phyloP scores from a whole-genome alignment of 2,797 vertebrate genomes.

The Miichthys miiuy region DNA sequence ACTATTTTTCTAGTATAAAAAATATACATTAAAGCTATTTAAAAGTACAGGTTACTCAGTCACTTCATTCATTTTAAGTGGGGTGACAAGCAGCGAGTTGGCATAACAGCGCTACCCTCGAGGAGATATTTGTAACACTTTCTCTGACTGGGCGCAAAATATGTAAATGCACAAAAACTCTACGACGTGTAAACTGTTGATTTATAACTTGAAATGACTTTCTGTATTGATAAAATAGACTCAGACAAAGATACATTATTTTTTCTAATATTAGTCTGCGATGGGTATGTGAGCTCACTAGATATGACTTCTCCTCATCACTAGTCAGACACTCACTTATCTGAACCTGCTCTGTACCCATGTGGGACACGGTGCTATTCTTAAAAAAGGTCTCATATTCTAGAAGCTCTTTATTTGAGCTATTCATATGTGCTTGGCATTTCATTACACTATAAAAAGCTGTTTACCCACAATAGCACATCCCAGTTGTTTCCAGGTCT shows the following conservation, averaged over 20 bases:
- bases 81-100: slow-evolving; percentile 61
- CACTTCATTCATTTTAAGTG: slow-evolving; percentile 30
- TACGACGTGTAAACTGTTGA: background rate
- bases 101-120: slow-evolving; percentile 57
- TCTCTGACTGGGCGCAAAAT: slow-evolving; percentile 8
- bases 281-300: slow-evolving; percentile 30
- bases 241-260: slow-evolving; percentile 5
- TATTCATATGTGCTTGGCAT: slow-evolving; percentile 63
- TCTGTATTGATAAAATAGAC: slow-evolving; percentile 7
- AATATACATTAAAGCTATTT: background rate
- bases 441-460: slow-evolving; percentile 74
- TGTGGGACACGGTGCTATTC: slow-evolving; percentile 76
- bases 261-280: slow-evolving; percentile 27
- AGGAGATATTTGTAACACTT: slow-evolving; percentile 55
- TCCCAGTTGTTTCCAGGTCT: slow-evolving; percentile 69
- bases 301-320: slow-evolving; percentile 41
- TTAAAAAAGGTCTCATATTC: slow-evolving; percentile 79
- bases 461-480: slow-evolving; percentile 73
- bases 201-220: background rate
- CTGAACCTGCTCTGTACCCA: slow-evolving; percentile 64
- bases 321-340: slow-evolving; percentile 28
- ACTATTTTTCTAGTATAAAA: background rate
- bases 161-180: slow-evolving; percentile 1
- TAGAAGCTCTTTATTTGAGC: slow-evolving; percentile 75
- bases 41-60: slow-evolving; percentile 2